Evolutionary conservation across 2,888 invertebrate genomes (phyloP).

Genomic region (Athripsodes cinereus): DNA sequence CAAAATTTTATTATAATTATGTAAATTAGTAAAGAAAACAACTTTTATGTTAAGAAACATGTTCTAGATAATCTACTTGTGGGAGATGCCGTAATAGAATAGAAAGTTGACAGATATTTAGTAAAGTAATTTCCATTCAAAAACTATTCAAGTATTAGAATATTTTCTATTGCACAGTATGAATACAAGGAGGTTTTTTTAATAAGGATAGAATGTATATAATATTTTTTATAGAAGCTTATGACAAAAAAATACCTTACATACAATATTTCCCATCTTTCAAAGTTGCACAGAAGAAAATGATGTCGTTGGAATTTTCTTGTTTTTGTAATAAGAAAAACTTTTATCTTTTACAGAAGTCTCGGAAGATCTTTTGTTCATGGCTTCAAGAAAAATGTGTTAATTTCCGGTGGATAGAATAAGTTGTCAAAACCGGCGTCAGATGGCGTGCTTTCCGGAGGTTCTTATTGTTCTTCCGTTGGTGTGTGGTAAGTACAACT

Average conservation of each 20-base stretch:
- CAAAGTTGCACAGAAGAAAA: not conserved
- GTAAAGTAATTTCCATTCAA: too few species aligned
- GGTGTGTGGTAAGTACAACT: slow-evolving; percentile 24
- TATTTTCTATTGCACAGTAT: too few species aligned
- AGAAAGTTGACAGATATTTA: too few species aligned
- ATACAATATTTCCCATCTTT: not conserved
- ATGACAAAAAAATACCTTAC: not conserved
- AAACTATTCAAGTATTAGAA: too few species aligned
- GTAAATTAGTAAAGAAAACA: too few species aligned
- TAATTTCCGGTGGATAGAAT: slow-evolving; percentile 21
- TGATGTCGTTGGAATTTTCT: not conserved
- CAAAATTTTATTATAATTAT: too few species aligned
- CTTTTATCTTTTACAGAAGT: slow-evolving; percentile 14
- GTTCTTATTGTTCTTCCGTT: slow-evolving; percentile 21
- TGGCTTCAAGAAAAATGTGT: slow-evolving; percentile 18
- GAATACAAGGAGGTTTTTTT: too few species aligned
- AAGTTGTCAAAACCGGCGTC: slow-evolving; percentile 22
- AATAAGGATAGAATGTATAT: not conserved
- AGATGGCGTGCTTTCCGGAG: slow-evolving; percentile 26
- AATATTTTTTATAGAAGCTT: not conserved
- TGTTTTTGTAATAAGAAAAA: not conserved
- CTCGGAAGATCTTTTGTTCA: slow-evolving; percentile 14
- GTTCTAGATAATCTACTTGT: too few species aligned
- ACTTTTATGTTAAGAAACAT: too few species aligned
- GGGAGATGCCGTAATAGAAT: too few species aligned